A percentile compares a stretch with the other conserved stretches of the same genome.
Conservation (phyloP, 2,888 invertebrate species). For the Diarsia rubi region DNA sequence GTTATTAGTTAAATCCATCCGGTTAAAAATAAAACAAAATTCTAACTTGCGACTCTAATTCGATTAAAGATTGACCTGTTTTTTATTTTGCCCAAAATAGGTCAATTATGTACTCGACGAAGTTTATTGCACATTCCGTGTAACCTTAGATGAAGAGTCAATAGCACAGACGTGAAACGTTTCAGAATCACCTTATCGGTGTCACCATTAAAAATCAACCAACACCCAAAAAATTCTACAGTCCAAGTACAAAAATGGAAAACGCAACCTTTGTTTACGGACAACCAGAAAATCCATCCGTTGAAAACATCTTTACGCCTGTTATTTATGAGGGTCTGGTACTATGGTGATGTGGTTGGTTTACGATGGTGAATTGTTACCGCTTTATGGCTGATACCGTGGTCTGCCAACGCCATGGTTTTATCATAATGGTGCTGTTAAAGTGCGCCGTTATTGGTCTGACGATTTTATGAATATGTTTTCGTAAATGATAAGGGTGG, state of each 20-base stretch:
- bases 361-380: slow-evolving; percentile 79
- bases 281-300: slow-evolving; percentile 62
- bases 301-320: slow-evolving; percentile 72
- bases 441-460: slow-evolving; percentile 63
- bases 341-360: slow-evolving; percentile 69
- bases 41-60: slow-evolving; percentile 16
- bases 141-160: slow-evolving; percentile 10
- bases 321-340: slow-evolving; percentile 71
- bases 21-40: not conserved
- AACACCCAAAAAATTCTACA: slow-evolving; percentile 27
- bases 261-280: slow-evolving; percentile 52
- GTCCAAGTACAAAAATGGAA: slow-evolving; percentile 44
- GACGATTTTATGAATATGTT: slow-evolving; percentile 61
- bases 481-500: slow-evolving; percentile 57
- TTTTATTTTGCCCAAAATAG: slow-evolving; percentile 24
- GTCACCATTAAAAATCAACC: slow-evolving; percentile 20
- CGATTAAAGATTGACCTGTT: slow-evolving; percentile 31
- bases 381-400: slow-evolving; percentile 69
- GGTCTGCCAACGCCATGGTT: slow-evolving; percentile 58
- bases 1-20: not conserved
- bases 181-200: slow-evolving; percentile 14
- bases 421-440: slow-evolving; percentile 66
- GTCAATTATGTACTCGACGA: slow-evolving; percentile 21
- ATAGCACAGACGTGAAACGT: slow-evolving; percentile 13
- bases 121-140: slow-evolving; percentile 38